Conservation (phyloP, 2,113 vertebrate species). For the Tor tambroides region DNA sequence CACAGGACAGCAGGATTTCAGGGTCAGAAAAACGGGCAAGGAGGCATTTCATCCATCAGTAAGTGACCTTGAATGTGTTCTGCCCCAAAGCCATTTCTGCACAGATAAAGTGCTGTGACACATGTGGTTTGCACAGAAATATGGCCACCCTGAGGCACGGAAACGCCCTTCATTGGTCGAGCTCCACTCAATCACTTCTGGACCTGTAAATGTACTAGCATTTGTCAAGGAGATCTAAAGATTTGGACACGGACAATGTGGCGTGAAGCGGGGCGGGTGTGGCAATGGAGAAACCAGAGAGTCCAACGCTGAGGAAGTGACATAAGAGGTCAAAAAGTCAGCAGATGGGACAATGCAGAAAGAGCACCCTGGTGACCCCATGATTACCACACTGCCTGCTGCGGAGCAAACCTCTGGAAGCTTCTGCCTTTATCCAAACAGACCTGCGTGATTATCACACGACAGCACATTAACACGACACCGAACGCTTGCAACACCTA, state of each 20-base stretch:
- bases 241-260: constrained; percentile 27
- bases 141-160: constrained; percentile 33
- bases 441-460: not conserved
- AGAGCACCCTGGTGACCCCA: constrained; percentile 8
- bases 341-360: constrained; percentile 8
- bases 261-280: constrained; percentile 24
- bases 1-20: not conserved
- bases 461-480: constrained; percentile 11
- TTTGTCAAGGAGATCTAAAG: constrained; percentile 43
- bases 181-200: constrained; percentile 21
- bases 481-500: constrained; percentile 1
- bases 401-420: not conserved
- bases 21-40: not conserved
- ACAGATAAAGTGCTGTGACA: not conserved
- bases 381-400: not conserved
- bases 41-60: not conserved
- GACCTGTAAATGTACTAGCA: constrained; percentile 37
- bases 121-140: constrained; percentile 14
- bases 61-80: constrained; percentile 21
- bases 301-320: constrained; percentile 13
- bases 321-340: constrained; percentile 21
- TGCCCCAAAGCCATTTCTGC: not conserved
- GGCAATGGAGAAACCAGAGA: constrained; percentile 35
- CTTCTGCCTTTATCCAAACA: not conserved
- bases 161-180: constrained; percentile 40